A percentile compares a stretch with the other conserved stretches of the same genome.
phyloP scores from a whole-genome alignment of 2,113 vertebrate species.

The Sarotherodon lohbergeri region DNA sequence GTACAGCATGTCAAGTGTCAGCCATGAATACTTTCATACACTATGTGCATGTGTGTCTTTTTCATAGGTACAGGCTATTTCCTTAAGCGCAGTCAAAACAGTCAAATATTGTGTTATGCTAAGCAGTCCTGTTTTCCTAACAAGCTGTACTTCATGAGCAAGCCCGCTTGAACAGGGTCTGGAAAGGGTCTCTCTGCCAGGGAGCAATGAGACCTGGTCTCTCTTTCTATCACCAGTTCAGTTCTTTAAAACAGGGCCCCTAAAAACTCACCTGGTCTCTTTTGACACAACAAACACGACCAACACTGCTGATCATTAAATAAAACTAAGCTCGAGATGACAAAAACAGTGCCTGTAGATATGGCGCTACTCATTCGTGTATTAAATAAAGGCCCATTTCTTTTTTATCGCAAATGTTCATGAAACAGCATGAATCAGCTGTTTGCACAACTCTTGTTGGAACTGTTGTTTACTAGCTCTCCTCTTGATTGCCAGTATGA shows the following conservation, averaged over 20 bases:
- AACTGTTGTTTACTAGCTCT: not conserved
- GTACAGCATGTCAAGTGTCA: not conserved
- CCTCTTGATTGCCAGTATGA: not conserved
- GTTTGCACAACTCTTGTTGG: not conserved
- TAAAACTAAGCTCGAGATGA: not conserved
- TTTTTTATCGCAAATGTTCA: not conserved
- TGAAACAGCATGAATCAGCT: not conserved
- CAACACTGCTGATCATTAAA: not conserved
- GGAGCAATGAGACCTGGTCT: conserved; percentile 53
- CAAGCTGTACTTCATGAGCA: conserved; percentile 55
- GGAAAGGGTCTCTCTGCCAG: conserved; percentile 71
- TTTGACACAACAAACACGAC: conserved; percentile 58
- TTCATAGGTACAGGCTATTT: conserved; percentile 65
- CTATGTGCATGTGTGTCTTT: conserved; percentile 46
- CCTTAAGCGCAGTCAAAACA: conserved; percentile 72
- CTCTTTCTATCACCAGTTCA: conserved; percentile 51
- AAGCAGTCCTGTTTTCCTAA: conserved; percentile 69
- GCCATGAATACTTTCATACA: conserved; percentile 57
- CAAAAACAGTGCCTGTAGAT: not conserved
- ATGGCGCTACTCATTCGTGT: not conserved
- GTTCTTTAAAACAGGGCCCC: conserved; percentile 29
- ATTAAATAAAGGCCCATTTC: not conserved
- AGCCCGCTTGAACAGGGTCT: conserved; percentile 59
- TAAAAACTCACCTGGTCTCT: conserved; percentile 51
- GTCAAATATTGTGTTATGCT: conserved; percentile 71